Evolutionary conservation across 1,140 invertebrate genomes (phyloP), one percentile per base, ranked within the genome.

Genomic region (Atta texana): DNA sequence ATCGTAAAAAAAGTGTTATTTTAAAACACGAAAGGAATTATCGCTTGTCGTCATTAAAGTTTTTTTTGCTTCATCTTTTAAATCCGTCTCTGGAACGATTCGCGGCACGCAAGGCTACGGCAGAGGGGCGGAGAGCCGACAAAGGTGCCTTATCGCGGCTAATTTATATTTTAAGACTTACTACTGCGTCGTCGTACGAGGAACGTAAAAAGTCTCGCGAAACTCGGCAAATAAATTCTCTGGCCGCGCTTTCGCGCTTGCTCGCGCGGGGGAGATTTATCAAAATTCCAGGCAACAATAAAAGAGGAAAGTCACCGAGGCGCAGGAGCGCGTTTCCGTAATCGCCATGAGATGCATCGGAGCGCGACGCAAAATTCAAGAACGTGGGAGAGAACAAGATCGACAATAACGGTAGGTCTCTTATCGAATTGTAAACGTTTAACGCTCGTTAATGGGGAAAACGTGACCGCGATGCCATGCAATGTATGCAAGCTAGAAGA

Each of bases 111-210:
- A 89, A 89, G 61, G 71, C 31, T 39, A 53, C 57, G 81, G 21
- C 7, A 10, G 59, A 4, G 21, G 59, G 63, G 61, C 55, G 59
- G 88, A 68, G 72, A 78, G 59, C 89, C 89, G 89, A 90, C 89
- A 90, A 90, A 90, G 88, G 55, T 64, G 28, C 55, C 88, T 90
- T 90, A 90, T 90, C 88, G 80, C 51, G 55, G 31, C 49, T 87
- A 87, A 90, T 90, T 90, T 90, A 90, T 90, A 90, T 84, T 87
- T 89, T 59, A 89, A 87, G 82, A 87, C 87, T 86, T 66, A 77
- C 85, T 78, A 75, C 85, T 77, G 68, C 72, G 49, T 24, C 75
- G 59, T 75, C 72, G 89, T 59, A 49, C 34, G 71, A 63, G 80
- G 74, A 87, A 68, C 85, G 77, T 59, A 81, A 80, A 89, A 85